Conservation (phyloP, 2,113 vertebrate genomes). For the Vanacampus margaritifer region DNA sequence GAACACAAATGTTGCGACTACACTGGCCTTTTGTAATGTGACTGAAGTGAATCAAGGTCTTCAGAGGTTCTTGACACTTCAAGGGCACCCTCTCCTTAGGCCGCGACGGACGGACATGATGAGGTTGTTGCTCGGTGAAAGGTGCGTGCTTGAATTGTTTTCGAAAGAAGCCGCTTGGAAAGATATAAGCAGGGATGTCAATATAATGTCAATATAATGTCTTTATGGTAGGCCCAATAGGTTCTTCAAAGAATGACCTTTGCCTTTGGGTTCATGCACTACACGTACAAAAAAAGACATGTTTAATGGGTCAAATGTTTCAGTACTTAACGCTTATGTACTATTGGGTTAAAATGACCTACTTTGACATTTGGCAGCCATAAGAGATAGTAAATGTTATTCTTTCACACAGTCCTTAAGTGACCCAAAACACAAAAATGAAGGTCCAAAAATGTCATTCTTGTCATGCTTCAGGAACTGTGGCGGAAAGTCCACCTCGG, state of each 20-base stretch:
- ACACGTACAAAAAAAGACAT: slow-evolving; percentile 4
- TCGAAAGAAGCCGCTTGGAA: slow-evolving; percentile 53
- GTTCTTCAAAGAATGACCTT: slow-evolving; percentile 36
- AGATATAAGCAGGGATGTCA: slow-evolving; percentile 56
- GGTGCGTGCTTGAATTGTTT: slow-evolving; percentile 61
- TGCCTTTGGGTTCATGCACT: slow-evolving; percentile 26
- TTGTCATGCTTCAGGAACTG: too few relatives aligned
- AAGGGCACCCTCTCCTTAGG: slow-evolving; percentile 57
- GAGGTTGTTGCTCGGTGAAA: slow-evolving; percentile 56
- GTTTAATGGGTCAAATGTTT: too few relatives aligned
- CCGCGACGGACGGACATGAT: slow-evolving; percentile 53
- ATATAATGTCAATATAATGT: slow-evolving; percentile 56
- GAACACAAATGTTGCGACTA: slow-evolving; percentile 27
- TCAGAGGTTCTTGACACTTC: slow-evolving; percentile 61
- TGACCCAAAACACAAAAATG: too few relatives aligned
- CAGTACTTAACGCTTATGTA: too few relatives aligned
- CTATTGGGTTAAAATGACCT: too few relatives aligned
- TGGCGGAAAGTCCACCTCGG: too few relatives aligned
- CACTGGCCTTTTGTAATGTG: slow-evolving; percentile 30
- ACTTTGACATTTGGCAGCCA: too few relatives aligned
- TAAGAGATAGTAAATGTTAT: too few relatives aligned
- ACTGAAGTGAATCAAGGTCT: slow-evolving; percentile 54
- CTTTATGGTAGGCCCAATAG: slow-evolving; percentile 40
- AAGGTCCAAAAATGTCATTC: too few relatives aligned
- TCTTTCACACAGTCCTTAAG: too few relatives aligned